phyloP scores from a whole-genome alignment of 2,797 vertebrate species.

The Varecia variegata region DNA sequence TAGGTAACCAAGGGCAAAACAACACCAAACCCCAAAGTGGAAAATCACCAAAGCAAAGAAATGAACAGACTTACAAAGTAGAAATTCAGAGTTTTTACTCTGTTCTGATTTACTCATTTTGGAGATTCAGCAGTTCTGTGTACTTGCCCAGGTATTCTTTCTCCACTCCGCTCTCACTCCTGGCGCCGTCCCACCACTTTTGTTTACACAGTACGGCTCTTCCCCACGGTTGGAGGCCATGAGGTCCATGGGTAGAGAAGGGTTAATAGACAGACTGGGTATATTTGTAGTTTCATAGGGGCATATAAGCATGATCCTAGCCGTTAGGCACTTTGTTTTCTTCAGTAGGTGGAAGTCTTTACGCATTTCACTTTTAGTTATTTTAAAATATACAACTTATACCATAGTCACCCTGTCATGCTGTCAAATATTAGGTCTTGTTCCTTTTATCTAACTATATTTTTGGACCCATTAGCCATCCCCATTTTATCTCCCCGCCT shows the following conservation, averaged over 20 bases:
- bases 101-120: neutral
- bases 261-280: neutral
- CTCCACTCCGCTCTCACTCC: neutral
- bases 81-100: neutral
- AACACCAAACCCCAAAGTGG: slow-evolving; percentile 42
- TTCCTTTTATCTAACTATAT: neutral
- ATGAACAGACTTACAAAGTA: neutral
- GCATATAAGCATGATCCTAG: neutral
- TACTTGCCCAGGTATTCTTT: neutral
- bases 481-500: neutral
- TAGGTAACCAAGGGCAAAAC: slow-evolving; percentile 61
- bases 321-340: neutral
- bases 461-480: neutral
- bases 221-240: neutral
- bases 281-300: neutral
- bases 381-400: neutral
- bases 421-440: neutral
- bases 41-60: slow-evolving; percentile 67
- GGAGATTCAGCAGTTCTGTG: neutral
- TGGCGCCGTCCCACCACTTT: neutral
- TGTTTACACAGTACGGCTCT: neutral
- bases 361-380: neutral
- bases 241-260: neutral
- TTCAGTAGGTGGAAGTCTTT: neutral
- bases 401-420: neutral